phyloP scores from a whole-genome alignment of 1,140 invertebrate genomes.

The Bombus cullumanus region DNA sequence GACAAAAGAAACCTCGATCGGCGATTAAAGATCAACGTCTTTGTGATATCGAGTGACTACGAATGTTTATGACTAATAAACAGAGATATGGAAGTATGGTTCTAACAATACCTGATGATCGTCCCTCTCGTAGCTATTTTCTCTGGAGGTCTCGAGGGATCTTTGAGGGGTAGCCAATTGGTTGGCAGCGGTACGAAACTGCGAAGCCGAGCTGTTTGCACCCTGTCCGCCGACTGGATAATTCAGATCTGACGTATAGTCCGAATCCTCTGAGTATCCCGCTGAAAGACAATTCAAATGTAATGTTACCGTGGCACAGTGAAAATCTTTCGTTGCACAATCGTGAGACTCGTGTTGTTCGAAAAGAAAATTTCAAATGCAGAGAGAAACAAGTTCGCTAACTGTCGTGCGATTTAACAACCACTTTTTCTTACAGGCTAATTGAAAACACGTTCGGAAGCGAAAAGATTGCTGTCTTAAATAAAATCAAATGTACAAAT shows the following conservation, averaged over 20 bases:
- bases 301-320: not conserved
- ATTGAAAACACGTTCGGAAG: conserved; percentile 3
- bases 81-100: not conserved
- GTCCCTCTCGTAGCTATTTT: conserved; percentile 93
- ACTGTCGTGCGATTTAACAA: conserved; percentile 8
- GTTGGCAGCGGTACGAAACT: conserved; percentile 90
- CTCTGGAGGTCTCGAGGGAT: conserved; percentile 90
- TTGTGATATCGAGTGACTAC: not conserved
- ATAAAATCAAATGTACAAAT: not conserved
- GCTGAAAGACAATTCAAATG: conserved; percentile 85
- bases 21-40: not conserved
- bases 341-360: not conserved
- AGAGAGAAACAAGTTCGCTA: conserved; percentile 4
- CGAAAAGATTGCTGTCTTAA: not conserved
- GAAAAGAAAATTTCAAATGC: not conserved
- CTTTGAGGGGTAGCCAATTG: conserved; percentile 91
- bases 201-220: conserved; percentile 93
- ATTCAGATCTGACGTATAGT: conserved; percentile 98
- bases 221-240: conserved; percentile 93
- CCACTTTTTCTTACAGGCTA: not conserved
- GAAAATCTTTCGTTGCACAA: not conserved
- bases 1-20: not conserved
- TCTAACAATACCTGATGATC: conserved; percentile 82
- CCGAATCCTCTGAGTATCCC: conserved; percentile 97
- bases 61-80: not conserved